Percentiles rank a stretch among this genome's conserved stretches.
Conservation (phyloP, 2,797 vertebrate genomes). For the Vipera ursinii region DNA sequence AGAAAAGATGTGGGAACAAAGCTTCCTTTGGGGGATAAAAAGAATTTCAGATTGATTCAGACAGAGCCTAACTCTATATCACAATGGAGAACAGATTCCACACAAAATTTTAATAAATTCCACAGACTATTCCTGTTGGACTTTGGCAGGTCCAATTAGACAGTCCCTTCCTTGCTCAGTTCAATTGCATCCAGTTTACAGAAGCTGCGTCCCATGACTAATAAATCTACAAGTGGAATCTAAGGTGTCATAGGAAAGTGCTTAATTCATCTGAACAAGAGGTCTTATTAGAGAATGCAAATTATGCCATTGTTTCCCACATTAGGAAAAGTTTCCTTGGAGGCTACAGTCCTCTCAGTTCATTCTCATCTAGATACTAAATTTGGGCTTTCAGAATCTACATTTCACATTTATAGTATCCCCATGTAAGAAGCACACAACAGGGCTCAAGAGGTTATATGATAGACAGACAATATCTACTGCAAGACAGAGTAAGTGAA, state of each 20-base stretch:
- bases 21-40: background rate
- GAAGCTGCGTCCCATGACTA: background rate
- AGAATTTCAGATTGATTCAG: background rate
- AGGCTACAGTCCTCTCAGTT: background rate
- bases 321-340: background rate
- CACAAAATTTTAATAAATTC: slow-evolving; percentile 4
- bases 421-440: background rate
- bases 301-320: background rate
- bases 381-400: background rate
- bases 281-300: background rate
- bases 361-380: background rate
- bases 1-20: background rate
- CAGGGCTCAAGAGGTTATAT: background rate
- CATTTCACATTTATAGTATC: background rate
- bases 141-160: background rate
- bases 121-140: background rate
- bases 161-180: background rate
- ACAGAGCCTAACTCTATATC: background rate
- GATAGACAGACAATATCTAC: background rate
- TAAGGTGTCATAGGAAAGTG: background rate
- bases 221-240: background rate
- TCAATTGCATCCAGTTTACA: background rate
- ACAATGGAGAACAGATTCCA: background rate
- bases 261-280: background rate
- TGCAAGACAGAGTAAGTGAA: background rate